Conservation (phyloP, 2,888 invertebrate species). For the Caenorhabditis angaria region DNA sequence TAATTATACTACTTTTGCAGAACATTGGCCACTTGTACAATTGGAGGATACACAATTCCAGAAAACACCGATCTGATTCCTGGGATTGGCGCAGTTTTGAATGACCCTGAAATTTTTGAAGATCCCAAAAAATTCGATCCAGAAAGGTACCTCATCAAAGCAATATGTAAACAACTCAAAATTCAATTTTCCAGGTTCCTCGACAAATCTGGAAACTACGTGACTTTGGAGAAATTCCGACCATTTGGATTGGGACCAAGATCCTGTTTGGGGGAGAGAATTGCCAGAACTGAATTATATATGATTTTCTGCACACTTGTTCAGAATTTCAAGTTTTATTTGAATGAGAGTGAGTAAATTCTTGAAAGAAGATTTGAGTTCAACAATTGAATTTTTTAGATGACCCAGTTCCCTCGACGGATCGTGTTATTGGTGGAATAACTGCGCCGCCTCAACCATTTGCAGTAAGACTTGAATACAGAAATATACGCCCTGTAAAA, state of each 20-base stretch:
- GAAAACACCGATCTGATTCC: conserved; percentile 58
- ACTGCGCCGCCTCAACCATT: conserved; percentile 38
- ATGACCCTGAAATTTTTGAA: conserved; percentile 52
- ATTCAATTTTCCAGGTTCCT: conserved; percentile 31
- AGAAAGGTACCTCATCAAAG: conserved; percentile 48
- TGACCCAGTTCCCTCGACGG: conserved; percentile 29
- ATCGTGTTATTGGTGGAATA: conserved; percentile 39
- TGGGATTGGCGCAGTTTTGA: conserved; percentile 52
- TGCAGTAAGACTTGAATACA: conserved; percentile 28
- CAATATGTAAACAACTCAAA: too few species aligned
- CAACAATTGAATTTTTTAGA: conserved; percentile 13
- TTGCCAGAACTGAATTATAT: conserved; percentile 62
- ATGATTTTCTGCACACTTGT: conserved; percentile 59
- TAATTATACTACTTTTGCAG: conserved; percentile 13
- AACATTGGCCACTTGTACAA: conserved; percentile 18
- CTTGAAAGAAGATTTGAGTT: not conserved
- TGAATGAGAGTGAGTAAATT: conserved; percentile 20
- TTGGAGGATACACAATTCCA: conserved; percentile 47
- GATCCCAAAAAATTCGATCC: conserved; percentile 58
- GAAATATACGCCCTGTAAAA: conserved; percentile 4
- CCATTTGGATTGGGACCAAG: conserved; percentile 56
- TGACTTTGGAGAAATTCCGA: conserved; percentile 30
- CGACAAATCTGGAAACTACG: conserved; percentile 34
- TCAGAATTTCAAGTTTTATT: conserved; percentile 59
- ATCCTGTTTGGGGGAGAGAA: conserved; percentile 56